phyloP scores from a whole-genome alignment of 2,888 invertebrate species.

The Vanessa cardui region DNA sequence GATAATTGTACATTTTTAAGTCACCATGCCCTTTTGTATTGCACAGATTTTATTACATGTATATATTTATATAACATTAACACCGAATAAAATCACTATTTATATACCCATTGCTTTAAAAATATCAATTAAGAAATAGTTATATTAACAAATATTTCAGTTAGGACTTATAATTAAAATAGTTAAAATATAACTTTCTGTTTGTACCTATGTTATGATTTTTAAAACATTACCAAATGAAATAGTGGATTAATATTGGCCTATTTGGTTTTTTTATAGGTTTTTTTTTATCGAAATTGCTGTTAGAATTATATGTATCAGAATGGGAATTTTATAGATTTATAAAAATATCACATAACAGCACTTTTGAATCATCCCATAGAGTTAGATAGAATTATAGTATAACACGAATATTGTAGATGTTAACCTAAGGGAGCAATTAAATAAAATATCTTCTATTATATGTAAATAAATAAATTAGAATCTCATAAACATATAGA shows the following conservation, averaged over 20 bases:
- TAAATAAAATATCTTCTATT: conserved; percentile 54
- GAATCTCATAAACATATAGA: conserved; percentile 47
- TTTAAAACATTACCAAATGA: background rate
- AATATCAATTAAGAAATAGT: background rate
- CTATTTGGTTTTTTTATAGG: background rate
- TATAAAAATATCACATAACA: conserved; percentile 19
- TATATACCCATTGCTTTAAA: background rate
- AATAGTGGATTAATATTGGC: background rate
- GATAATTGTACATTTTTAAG: conserved; percentile 43
- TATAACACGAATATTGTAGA: conserved; percentile 64
- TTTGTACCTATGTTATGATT: background rate
- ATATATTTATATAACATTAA: background rate
- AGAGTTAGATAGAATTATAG: conserved; percentile 46
- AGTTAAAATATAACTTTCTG: background rate
- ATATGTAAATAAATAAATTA: conserved; percentile 63
- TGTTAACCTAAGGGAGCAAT: conserved; percentile 79
- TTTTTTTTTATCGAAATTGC: no score
- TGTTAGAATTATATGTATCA: background rate
- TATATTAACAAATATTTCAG: background rate
- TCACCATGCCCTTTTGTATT: conserved; percentile 58
- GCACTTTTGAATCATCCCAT: conserved; percentile 39
- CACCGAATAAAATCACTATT: background rate
- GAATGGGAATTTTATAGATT: conserved; percentile 8
- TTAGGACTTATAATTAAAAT: background rate
- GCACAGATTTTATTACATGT: conserved; percentile 55